These are phyloP conservation scores for Listrodromus nycthemerus DNA, from an alignment of 2,888 invertebrate species.

Conservation along the genomic window DNA sequence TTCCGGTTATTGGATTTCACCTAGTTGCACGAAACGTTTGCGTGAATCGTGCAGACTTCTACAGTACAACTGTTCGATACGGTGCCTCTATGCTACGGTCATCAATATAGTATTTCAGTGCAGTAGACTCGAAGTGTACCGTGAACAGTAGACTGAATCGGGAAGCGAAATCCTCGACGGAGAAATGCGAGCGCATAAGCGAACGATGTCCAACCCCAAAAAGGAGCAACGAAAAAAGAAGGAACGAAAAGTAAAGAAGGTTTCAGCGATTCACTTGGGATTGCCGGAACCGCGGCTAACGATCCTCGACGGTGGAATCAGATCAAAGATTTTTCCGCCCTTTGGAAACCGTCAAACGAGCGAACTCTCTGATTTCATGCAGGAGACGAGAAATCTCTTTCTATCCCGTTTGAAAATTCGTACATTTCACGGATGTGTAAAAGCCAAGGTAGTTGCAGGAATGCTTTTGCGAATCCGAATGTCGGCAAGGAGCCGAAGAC, in stretches of 20 bases:
- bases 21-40: constrained; percentile 42
- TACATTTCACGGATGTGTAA: background rate
- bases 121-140: background rate
- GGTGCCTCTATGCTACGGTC: background rate
- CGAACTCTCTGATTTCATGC: constrained; percentile 22
- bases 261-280: constrained; percentile 17
- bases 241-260: background rate
- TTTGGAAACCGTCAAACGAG: constrained; percentile 32
- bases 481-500: background rate
- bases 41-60: constrained; percentile 39
- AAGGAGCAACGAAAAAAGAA: background rate
- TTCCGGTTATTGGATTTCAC: constrained; percentile 76
- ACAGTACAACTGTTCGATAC: constrained; percentile 18
- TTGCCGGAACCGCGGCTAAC: constrained; percentile 7
- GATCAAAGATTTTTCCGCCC: constrained; percentile 30
- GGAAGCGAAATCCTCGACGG: constrained; percentile 18
- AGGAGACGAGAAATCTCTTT: constrained; percentile 3
- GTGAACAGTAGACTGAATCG: background rate
- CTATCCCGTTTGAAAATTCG: background rate
- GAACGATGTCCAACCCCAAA: background rate
- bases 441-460: background rate
- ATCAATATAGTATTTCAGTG: constrained; percentile 18
- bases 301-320: background rate
- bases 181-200: background rate
- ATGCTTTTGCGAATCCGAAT: background rate